phyloP scores from a whole-genome alignment of 2,888 invertebrate species.

The Lepetodrilus schrolli region DNA sequence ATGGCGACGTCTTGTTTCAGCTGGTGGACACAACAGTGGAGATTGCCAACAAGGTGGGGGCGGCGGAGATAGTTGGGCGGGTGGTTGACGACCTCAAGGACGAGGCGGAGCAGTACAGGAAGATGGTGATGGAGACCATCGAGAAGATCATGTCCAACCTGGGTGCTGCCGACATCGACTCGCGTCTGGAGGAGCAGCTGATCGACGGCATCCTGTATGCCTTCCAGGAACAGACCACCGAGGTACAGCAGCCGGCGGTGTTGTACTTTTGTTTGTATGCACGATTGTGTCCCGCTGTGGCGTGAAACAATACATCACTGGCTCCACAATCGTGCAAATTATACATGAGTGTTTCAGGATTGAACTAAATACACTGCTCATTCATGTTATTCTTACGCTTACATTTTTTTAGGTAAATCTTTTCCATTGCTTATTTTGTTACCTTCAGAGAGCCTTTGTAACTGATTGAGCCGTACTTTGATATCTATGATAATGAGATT shows the following conservation, averaged over 20 bases:
- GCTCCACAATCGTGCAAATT: not conserved
- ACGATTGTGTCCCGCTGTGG: not conserved
- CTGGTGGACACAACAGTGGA: conserved; percentile 99
- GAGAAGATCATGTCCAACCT: conserved; percentile 98
- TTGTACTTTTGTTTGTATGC: not conserved
- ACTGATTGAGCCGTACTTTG: too few species aligned
- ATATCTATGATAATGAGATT: too few species aligned
- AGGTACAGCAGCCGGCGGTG: conserved; percentile 81
- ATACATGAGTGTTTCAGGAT: not conserved
- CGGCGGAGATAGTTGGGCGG: conserved; percentile 97
- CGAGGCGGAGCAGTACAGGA: conserved; percentile 99
- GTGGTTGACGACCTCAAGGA: conserved; percentile 99
- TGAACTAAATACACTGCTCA: not conserved
- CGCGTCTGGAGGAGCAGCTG: conserved; percentile 96
- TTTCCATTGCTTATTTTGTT: not conserved
- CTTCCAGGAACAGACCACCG: conserved; percentile 99
- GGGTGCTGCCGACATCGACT: conserved; percentile 98
- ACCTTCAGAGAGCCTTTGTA: too few species aligned
- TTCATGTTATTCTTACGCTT: not conserved
- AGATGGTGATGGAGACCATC: conserved; percentile 99
- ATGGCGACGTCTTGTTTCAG: too few species aligned
- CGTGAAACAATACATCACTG: not conserved
- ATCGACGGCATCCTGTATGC: conserved; percentile 99
- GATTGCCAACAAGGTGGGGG: conserved; percentile 99
- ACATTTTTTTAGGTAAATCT: not conserved